These are phyloP conservation scores for Trichogramma evanescens DNA, from an alignment of 2,888 invertebrate species.

Conservation along the genomic window DNA sequence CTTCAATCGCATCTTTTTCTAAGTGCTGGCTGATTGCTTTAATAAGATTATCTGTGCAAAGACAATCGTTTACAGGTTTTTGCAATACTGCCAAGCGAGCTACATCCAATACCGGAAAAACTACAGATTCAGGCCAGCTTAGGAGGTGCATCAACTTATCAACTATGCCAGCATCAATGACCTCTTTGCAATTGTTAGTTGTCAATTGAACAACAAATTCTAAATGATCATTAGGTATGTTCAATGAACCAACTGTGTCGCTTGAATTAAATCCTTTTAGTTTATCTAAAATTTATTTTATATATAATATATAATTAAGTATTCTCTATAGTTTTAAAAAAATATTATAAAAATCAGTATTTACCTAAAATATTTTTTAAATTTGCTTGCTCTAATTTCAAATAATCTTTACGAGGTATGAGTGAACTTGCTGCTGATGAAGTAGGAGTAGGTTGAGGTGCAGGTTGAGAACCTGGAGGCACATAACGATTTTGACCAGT, in stretches of 20 bases:
- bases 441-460: not conserved
- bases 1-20: constrained; percentile 50
- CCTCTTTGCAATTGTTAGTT: constrained; percentile 24
- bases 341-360: constrained; percentile 2
- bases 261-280: constrained; percentile 63
- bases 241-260: constrained; percentile 50
- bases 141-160: constrained; percentile 30
- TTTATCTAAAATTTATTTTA: constrained; percentile 36
- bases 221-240: constrained; percentile 54
- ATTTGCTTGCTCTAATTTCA: constrained; percentile 74
- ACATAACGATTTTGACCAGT: constrained; percentile 34
- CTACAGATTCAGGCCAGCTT: constrained; percentile 53
- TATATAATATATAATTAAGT: constrained; percentile 4
- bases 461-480: constrained; percentile 20
- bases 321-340: constrained; percentile 1
- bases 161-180: constrained; percentile 24
- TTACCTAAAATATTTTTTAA: constrained; percentile 66
- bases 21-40: constrained; percentile 45
- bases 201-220: constrained; percentile 61
- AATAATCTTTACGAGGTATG: constrained; percentile 52
- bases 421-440: constrained; percentile 31
- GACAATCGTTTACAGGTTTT: constrained; percentile 54
- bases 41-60: constrained; percentile 49
- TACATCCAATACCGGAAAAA: constrained; percentile 86
- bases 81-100: constrained; percentile 75